These are phyloP conservation scores for Pseudotriccus pelzelni DNA, from an alignment of 2,797 vertebrate genomes.

Conservation along the genomic window DNA sequence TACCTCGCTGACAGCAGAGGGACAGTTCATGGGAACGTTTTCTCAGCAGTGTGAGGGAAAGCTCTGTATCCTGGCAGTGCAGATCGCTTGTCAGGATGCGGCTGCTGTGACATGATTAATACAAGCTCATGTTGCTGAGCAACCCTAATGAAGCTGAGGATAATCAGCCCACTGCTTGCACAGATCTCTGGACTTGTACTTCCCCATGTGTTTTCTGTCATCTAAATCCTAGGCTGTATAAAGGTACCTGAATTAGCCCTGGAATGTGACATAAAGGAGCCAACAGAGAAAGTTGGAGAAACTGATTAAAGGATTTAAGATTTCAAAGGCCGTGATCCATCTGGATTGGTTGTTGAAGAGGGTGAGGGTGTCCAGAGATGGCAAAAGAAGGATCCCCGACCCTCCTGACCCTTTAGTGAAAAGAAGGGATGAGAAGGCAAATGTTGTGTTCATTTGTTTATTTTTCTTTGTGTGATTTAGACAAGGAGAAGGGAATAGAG, in stretches of 20 bases:
- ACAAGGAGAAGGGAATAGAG: constrained; percentile 36
- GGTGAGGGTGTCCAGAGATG: constrained; percentile 42
- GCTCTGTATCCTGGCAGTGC: constrained; percentile 28
- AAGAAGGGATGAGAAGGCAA: constrained; percentile 63
- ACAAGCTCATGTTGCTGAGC: constrained; percentile 43
- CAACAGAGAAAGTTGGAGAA: constrained; percentile 42
- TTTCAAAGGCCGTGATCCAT: constrained; percentile 54
- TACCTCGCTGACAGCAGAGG: not conserved
- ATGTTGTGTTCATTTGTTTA: constrained; percentile 64
- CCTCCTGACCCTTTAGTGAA: constrained; percentile 61
- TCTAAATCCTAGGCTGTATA: not conserved
- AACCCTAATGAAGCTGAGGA: constrained; percentile 56
- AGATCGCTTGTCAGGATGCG: constrained; percentile 29
- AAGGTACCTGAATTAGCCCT: constrained; percentile 41
- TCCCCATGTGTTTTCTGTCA: constrained; percentile 47
- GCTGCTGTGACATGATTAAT: constrained; percentile 54
- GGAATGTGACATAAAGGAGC: constrained; percentile 50
- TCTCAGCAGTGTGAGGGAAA: not conserved
- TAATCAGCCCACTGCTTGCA: constrained; percentile 32
- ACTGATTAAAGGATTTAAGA: constrained; percentile 63
- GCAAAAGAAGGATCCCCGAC: constrained; percentile 46
- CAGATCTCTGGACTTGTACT: constrained; percentile 34
- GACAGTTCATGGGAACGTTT: constrained; percentile 10
- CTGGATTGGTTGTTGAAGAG: constrained; percentile 47
- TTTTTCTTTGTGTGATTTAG: constrained; percentile 67